phyloP scores from a whole-genome alignment of 2,113 vertebrate species.

The Panthera uncia region DNA sequence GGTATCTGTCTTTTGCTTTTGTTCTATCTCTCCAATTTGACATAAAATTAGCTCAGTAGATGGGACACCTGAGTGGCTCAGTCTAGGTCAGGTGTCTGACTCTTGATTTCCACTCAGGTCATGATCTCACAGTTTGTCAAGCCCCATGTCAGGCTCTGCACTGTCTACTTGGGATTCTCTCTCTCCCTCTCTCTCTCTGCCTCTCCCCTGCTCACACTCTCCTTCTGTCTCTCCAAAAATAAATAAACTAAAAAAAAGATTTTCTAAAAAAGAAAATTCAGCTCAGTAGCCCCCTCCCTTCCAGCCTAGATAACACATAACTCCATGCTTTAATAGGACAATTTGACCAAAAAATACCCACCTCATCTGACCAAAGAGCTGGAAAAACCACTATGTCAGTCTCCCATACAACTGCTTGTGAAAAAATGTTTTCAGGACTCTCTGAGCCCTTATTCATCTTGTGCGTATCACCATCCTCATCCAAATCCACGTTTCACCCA shows the following conservation, averaged over 20 bases:
- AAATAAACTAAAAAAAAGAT: too few species aligned
- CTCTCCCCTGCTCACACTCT: too few species aligned
- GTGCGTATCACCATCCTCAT: not conserved
- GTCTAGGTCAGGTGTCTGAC: too few species aligned
- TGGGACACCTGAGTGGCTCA: too few species aligned
- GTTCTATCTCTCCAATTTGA: not conserved
- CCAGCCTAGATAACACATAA: not conserved
- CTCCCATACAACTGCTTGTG: not conserved
- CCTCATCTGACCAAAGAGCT: not conserved
- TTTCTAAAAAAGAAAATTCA: not conserved
- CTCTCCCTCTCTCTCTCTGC: too few species aligned
- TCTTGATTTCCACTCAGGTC: too few species aligned
- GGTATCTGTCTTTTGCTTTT: not conserved
- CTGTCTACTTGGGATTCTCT: too few species aligned
- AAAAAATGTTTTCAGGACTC: not conserved
- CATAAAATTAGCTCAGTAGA: not conserved
- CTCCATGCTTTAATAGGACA: not conserved
- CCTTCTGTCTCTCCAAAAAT: too few species aligned
- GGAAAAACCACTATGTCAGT: not conserved
- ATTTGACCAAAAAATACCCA: not conserved
- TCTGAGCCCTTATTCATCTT: too few species aligned
- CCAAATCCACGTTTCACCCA: not conserved
- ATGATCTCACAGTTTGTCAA: too few species aligned
- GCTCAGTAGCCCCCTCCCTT: not conserved
- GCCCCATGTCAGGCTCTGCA: too few species aligned